Conservation (phyloP, 2,113 vertebrate genomes). For the Paramormyrops kingsleyae region DNA sequence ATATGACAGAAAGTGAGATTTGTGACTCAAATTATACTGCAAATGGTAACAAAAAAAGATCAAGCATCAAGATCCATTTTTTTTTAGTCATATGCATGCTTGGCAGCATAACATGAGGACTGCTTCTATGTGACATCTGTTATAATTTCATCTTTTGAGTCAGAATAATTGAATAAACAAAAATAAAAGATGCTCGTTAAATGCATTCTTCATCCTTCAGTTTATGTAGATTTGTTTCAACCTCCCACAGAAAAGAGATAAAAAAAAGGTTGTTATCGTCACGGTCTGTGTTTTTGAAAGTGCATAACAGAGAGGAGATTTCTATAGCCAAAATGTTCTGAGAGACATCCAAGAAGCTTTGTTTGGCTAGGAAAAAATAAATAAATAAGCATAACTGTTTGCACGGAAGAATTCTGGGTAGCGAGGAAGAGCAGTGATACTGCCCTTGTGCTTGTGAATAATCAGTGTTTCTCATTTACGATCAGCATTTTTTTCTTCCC, state of each 20-base stretch:
- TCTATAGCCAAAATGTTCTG: background rate
- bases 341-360: background rate
- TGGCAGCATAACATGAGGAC: background rate
- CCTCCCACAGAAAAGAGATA: background rate
- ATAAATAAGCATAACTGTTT: background rate
- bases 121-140: background rate
- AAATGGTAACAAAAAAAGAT: background rate
- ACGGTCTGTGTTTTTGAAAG: background rate
- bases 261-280: background rate
- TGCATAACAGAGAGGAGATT: background rate
- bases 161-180: background rate
- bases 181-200: background rate
- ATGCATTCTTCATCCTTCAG: background rate
- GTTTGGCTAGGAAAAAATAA: background rate
- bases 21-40: background rate
- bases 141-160: background rate
- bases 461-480: background rate
- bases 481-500: background rate
- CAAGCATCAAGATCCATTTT: background rate
- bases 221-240: background rate
- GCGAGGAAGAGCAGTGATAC: background rate
- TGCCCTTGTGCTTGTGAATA: background rate
- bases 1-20: background rate
- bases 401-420: no score
- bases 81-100: background rate